Conservation (phyloP, 2,888 invertebrate genomes). For the Morpho achilles region DNA sequence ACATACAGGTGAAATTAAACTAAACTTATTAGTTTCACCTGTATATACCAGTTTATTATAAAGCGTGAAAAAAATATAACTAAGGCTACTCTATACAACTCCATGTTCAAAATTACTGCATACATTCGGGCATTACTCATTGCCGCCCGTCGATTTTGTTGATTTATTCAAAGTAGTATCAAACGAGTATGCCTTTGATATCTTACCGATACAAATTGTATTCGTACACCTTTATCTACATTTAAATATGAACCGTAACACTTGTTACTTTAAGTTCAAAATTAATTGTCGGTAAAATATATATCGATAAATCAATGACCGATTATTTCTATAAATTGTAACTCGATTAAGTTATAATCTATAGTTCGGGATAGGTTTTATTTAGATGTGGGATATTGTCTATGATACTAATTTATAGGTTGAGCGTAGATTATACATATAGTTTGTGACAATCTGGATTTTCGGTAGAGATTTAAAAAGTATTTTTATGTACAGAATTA, state of each 20-base stretch:
- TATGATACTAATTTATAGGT: conserved; percentile 15
- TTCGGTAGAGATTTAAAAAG: too few relatives aligned
- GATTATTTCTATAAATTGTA: conserved; percentile 74
- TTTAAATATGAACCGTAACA: conserved; percentile 34
- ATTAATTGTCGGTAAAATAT: conserved; percentile 13
- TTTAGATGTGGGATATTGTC: conserved; percentile 42
- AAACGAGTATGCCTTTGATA: conserved; percentile 64
- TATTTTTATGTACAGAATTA: too few relatives aligned
- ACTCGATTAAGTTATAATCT: conserved; percentile 30
- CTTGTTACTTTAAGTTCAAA: conserved; percentile 22
- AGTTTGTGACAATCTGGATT: neutral
- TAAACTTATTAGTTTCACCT: neutral
- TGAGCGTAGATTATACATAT: neutral
- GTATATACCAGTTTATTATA: neutral
- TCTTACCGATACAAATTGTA: conserved; percentile 70
- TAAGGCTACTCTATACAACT: conserved; percentile 35
- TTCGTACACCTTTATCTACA: conserved; percentile 37
- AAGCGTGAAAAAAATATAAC: neutral
- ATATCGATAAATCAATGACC: conserved; percentile 67
- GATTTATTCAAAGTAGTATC: conserved; percentile 74
- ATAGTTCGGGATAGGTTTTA: conserved; percentile 75
- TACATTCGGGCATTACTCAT: conserved; percentile 64
- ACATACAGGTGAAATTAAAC: too few relatives aligned
- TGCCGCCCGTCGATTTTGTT: conserved; percentile 75
- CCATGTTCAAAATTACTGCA: conserved; percentile 47